phyloP scores from a whole-genome alignment of 2,797 vertebrate genomes.

The Leptoclinus maculatus region DNA sequence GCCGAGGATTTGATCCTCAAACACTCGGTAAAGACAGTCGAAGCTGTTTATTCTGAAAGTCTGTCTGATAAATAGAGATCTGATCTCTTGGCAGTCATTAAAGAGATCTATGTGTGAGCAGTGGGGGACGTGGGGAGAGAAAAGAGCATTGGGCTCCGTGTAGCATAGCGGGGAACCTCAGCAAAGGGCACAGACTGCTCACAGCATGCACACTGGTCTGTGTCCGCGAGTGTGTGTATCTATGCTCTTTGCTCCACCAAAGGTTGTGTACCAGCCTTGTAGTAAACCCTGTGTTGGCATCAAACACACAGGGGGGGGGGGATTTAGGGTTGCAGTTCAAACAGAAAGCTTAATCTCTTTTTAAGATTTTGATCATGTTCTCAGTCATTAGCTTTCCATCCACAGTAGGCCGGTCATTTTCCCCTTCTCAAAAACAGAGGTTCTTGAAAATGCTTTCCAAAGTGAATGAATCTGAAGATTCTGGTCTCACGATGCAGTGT shows the following conservation, averaged over 20 bases:
- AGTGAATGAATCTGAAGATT: conserved; percentile 5
- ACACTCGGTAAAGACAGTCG: conserved; percentile 17
- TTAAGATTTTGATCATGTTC: conserved; percentile 21
- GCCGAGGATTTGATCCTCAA: conserved; percentile 40
- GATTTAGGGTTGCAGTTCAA: conserved; percentile 45
- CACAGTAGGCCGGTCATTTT: background rate
- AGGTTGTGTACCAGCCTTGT: conserved; percentile 42
- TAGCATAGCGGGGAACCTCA: conserved; percentile 58
- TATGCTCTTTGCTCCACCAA: conserved; percentile 45
- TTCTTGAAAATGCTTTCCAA: background rate
- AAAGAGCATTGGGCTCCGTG: conserved; percentile 58
- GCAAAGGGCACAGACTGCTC: conserved; percentile 60
- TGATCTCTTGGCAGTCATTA: conserved; percentile 60
- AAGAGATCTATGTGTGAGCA: conserved; percentile 41
- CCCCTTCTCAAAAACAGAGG: background rate
- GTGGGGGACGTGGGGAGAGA: conserved; percentile 22
- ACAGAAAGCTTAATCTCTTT: conserved; percentile 40
- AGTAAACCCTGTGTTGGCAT: conserved; percentile 33
- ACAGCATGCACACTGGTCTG: conserved; percentile 47
- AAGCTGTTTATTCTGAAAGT: conserved; percentile 38
- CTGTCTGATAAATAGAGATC: conserved; percentile 64
- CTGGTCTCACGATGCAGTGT: background rate
- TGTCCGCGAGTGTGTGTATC: background rate
- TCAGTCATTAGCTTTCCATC: background rate
- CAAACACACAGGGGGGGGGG: conserved; percentile 11